Conservation (phyloP, 2,113 vertebrate genomes). For the Eira barbara region DNA sequence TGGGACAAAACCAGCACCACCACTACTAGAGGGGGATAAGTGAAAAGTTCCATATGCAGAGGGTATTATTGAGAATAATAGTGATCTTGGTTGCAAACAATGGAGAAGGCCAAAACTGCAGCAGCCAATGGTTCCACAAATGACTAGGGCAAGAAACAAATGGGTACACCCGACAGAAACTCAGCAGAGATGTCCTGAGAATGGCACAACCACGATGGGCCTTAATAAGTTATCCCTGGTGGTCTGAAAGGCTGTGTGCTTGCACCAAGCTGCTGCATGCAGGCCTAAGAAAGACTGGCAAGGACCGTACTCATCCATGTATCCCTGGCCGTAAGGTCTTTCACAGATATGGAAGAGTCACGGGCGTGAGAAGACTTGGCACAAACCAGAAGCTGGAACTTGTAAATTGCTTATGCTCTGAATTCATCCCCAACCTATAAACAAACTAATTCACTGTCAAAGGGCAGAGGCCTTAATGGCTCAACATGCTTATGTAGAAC, state of each 20-base stretch:
- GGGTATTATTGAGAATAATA: neutral
- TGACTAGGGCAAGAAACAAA: neutral
- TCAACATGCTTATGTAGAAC: neutral
- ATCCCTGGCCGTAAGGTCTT: neutral
- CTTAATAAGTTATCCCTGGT: neutral
- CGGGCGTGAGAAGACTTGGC: neutral
- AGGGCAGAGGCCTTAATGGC: neutral
- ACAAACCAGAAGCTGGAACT: neutral
- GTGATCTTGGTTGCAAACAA: neutral
- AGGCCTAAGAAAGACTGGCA: neutral
- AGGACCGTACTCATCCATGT: neutral
- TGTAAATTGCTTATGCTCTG: neutral
- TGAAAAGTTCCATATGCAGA: neutral
- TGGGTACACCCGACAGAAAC: neutral
- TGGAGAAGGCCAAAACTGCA: neutral
- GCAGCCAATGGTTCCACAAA: neutral
- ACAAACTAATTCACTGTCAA: neutral
- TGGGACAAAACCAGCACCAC: neutral
- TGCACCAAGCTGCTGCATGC: neutral
- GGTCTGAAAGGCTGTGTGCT: neutral
- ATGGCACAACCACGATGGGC: neutral
- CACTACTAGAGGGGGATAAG: neutral
- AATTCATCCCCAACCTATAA: neutral
- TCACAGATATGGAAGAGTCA: neutral
- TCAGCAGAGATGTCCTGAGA: neutral